A percentile compares a stretch with the other conserved stretches of the same genome.
Conservation (phyloP, 2,888 invertebrate genomes). For the Boloria euphrosyne region DNA sequence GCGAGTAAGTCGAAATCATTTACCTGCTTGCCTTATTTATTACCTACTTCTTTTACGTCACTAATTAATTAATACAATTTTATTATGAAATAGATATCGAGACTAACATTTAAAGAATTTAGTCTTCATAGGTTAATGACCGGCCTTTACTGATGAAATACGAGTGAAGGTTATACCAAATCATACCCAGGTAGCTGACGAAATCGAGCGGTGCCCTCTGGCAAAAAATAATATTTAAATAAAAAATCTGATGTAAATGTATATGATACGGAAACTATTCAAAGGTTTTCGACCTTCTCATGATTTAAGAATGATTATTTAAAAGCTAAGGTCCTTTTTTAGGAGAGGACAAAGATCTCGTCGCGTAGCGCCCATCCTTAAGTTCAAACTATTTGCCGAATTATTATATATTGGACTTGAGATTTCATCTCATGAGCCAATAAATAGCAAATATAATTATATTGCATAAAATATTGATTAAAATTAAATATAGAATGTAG, state of each 20-base stretch:
- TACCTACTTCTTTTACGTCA: conserved; percentile 35
- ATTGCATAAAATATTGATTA: no score
- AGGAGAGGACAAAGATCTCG: conserved; percentile 34
- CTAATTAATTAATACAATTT: conserved; percentile 37
- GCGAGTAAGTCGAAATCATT: no score
- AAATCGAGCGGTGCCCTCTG: conserved; percentile 56
- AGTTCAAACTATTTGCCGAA: not conserved
- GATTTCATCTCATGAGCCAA: no score
- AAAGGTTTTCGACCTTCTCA: conserved; percentile 44
- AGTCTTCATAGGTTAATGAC: conserved; percentile 60
- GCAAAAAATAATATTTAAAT: conserved; percentile 41
- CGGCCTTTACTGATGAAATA: conserved; percentile 66
- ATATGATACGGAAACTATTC: conserved; percentile 44
- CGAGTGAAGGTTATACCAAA: conserved; percentile 66
- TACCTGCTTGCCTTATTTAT: not conserved
- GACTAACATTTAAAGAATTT: conserved; percentile 49
- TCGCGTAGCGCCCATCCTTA: not conserved
- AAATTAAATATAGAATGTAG: no score
- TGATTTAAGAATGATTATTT: conserved; percentile 39
- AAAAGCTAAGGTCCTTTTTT: conserved; percentile 31
- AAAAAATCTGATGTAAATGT: conserved; percentile 32
- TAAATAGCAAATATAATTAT: no score
- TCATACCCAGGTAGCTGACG: conserved; percentile 57
- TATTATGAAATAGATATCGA: conserved; percentile 46
- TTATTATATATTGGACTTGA: not conserved